Evolutionary conservation across 2,888 invertebrate species (phyloP), one percentile per base, ranked within the genome.

Genomic region (Stenoptilia bipunctidactyla): DNA sequence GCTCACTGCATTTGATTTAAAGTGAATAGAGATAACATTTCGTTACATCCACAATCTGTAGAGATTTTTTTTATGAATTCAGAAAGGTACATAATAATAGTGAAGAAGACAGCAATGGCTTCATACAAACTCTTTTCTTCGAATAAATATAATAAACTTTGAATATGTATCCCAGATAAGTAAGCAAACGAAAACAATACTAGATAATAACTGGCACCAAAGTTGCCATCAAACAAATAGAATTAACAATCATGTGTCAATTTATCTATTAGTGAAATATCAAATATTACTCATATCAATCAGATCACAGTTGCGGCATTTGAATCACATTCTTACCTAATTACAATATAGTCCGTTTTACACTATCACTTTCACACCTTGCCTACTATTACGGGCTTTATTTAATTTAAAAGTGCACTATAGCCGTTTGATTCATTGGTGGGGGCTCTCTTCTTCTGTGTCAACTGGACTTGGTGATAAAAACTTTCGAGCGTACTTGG

Each of bases 401-500:
- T 47, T 50, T 57, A 54, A 54, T 59, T 56, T 54, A 63, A 57
- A 59, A 61, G 66, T 58, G 62, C 58, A 61, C 64, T 61, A 58
- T 36, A 44, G 41, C 46, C 48, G 37, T 47, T 48, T 50, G 46
- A 48, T 62, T 82, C 82, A 83, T 75, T 91, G 90, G 80, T 91
- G 91, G 58, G 90, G 91, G 66, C 90, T 88, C 68, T 93, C 92
- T 73, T 92, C 92, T 71, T 92, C 90, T 45, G 91, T 91, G 69
- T 93, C 93, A 56, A 93, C 89, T 52, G 93, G 92, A 71, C 92
- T 92, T 52, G 94, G 93, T 58, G 94, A 94, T 56, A 94, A 86
- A 85, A 92, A 94, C 85, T 94, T 94, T 59, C 94, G 89, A 67
- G 93, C 93, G 73, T 93, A 94, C 83, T 94, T 94, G 52, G 94